These are phyloP conservation scores for Manis javanica DNA, from an alignment of 2,797 vertebrate species.

Conservation along the genomic window DNA sequence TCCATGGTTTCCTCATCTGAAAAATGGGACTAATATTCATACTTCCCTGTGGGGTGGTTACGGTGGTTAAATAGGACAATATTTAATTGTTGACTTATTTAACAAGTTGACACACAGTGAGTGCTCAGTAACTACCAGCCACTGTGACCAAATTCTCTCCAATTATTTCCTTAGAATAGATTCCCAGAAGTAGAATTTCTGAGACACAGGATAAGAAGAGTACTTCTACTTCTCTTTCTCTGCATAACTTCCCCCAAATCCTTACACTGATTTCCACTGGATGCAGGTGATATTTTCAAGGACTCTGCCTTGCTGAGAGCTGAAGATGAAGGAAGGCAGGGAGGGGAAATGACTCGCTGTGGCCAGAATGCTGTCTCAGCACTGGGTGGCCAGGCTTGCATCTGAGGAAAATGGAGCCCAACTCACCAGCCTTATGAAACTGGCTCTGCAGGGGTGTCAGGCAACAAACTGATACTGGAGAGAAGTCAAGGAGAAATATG, in stretches of 20 bases:
- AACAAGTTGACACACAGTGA: background rate
- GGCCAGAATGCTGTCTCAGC: background rate
- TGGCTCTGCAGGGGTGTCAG: background rate
- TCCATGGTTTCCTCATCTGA: background rate
- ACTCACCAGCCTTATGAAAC: background rate
- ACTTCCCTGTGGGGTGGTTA: background rate
- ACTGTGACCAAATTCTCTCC: background rate
- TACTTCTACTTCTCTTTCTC: background rate
- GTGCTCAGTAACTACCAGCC: background rate
- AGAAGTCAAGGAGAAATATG: slow-evolving; percentile 53
- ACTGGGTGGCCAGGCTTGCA: background rate
- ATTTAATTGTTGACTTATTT: too few species aligned
- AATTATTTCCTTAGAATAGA: background rate
- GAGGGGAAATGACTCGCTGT: background rate
- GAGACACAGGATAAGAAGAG: background rate
- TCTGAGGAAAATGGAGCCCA: background rate
- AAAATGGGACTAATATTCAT: background rate
- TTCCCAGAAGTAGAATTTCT: background rate
- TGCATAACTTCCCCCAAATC: background rate
- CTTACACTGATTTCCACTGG: background rate
- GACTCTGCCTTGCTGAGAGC: background rate
- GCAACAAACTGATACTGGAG: slow-evolving; percentile 50
- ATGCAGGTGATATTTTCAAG: background rate
- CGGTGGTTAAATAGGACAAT: background rate
- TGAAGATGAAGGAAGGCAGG: background rate